Conservation (phyloP, 2,797 vertebrate genomes). For the Sebastiscus albofasciatus region DNA sequence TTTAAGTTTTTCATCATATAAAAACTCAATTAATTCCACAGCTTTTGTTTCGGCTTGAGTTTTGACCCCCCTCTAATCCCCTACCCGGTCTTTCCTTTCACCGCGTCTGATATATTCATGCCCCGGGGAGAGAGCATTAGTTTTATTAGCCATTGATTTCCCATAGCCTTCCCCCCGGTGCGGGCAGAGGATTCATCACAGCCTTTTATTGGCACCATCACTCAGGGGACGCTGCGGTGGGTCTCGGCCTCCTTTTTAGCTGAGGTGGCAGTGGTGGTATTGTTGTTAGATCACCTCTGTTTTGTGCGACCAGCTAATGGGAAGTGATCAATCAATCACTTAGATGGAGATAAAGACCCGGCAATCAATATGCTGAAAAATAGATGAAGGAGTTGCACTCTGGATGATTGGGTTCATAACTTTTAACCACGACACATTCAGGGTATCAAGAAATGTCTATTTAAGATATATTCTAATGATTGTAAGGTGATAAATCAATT, state of each 20-base stretch:
- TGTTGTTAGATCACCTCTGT: slow-evolving; percentile 42
- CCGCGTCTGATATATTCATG: slow-evolving; percentile 4
- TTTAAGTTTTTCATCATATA: neutral
- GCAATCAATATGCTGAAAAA: slow-evolving; percentile 62
- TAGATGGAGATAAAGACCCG: slow-evolving; percentile 45
- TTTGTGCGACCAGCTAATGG: slow-evolving; percentile 54
- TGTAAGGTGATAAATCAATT: neutral
- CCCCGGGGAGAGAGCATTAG: slow-evolving; percentile 46
- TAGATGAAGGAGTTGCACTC: slow-evolving; percentile 34
- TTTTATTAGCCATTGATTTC: slow-evolving; percentile 80
- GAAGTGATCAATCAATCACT: slow-evolving; percentile 64
- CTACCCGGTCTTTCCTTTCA: slow-evolving; percentile 7
- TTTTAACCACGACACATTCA: neutral
- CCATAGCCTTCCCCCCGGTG: slow-evolving; percentile 32
- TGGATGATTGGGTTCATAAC: slow-evolving; percentile 30
- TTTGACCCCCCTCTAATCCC: slow-evolving; percentile 19
- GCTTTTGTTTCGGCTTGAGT: neutral
- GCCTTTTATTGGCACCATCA: slow-evolving; percentile 71
- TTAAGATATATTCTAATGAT: neutral
- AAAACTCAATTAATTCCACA: slow-evolving; percentile 7
- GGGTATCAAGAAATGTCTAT: neutral
- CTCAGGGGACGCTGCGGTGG: slow-evolving; percentile 43
- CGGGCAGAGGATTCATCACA: slow-evolving; percentile 63
- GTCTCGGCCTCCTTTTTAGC: slow-evolving; percentile 44
- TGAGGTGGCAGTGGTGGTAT: slow-evolving; percentile 48